These are phyloP conservation scores for Mustela nigripes DNA, from an alignment of 2,113 vertebrate genomes.

Conservation along the genomic window DNA sequence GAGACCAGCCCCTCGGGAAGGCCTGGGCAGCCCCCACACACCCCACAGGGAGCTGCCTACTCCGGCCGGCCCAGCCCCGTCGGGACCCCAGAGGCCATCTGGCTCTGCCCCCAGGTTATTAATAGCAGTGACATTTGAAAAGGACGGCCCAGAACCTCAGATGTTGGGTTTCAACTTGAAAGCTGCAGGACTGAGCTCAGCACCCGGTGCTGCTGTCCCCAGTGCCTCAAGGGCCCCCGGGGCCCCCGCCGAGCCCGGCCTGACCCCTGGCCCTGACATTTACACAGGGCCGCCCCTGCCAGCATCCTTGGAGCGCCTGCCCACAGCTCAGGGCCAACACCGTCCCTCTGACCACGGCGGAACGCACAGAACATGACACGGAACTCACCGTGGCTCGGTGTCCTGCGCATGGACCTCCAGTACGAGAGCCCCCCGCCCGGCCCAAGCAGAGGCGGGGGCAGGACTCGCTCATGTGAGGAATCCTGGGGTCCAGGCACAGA, in stretches of 20 bases:
- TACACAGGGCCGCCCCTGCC: fast-evolving
- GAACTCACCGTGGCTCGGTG: fast-evolving
- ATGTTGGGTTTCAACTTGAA: conserved; percentile 80
- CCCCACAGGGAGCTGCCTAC: not conserved
- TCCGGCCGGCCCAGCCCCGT: fast-evolving
- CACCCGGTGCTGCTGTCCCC: not conserved
- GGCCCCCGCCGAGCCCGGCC: not conserved
- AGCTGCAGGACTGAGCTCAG: conserved; percentile 48
- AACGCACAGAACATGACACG: fast-evolving
- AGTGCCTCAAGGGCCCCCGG: not conserved
- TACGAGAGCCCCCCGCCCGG: fast-evolving
- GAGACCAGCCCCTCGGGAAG: not conserved
- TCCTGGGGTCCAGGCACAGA: not conserved
- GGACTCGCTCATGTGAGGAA: fast-evolving
- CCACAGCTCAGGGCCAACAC: not conserved
- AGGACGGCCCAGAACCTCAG: conserved; percentile 41
- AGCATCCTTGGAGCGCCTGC: not conserved
- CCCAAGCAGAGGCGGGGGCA: not conserved
- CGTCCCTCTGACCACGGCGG: fast-evolving
- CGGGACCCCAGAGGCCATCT: not conserved
- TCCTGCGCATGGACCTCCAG: not conserved
- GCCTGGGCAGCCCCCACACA: not conserved
- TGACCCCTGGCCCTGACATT: not conserved
- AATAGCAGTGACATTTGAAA: conserved; percentile 83
- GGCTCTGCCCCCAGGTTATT: conserved; percentile 66